Percentiles rank a stretch among this genome's conserved stretches.
Conservation (phyloP, 2,797 vertebrate genomes). For the Tapera naevia region DNA sequence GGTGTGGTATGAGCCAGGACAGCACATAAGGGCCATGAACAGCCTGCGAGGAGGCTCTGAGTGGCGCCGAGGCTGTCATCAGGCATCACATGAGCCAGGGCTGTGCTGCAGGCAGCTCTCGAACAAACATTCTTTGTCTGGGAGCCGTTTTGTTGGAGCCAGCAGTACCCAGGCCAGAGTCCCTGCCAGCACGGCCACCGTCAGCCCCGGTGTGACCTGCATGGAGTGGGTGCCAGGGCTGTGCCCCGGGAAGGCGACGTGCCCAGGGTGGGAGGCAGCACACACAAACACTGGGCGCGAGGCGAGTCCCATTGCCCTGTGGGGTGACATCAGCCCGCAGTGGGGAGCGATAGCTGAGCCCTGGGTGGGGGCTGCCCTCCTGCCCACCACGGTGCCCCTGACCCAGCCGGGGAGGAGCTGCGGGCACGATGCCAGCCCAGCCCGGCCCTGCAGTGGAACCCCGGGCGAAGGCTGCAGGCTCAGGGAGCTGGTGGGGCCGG, state of each 20-base stretch:
- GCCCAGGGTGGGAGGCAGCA: not conserved
- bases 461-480: not conserved
- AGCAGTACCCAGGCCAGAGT: not conserved
- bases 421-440: not conserved
- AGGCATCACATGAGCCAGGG: conserved; percentile 4
- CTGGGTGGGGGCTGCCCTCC: not conserved
- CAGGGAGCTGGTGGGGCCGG: not conserved
- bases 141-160: not conserved
- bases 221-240: not conserved
- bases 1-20: accelerated
- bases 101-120: not conserved
- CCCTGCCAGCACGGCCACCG: not conserved
- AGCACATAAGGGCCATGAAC: accelerated
- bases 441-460: not conserved
- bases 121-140: conserved; percentile 44
- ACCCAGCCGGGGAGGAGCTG: accelerated
- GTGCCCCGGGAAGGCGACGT: accelerated
- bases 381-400: accelerated
- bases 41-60: not conserved
- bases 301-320: too few species aligned
- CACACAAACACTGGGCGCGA: accelerated
- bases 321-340: too few species aligned
- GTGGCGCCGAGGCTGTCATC: not conserved
- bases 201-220: not conserved
- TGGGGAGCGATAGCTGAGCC: not conserved